Evolutionary conservation across 2,113 vertebrate species (phyloP).

Genomic region (Cephalopholis sonnerati): DNA sequence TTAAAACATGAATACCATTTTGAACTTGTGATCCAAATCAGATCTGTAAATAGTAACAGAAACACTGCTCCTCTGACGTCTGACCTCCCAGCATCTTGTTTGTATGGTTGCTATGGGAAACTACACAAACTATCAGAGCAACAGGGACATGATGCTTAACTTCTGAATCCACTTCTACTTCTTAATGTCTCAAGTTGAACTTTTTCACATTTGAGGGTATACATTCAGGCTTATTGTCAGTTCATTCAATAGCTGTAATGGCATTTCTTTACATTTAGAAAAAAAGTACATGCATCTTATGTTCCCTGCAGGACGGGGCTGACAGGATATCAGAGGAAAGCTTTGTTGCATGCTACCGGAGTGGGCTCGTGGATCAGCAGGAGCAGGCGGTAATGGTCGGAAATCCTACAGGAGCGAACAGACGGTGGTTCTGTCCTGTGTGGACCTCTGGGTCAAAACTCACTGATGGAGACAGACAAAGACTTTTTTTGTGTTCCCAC

Average conservation of each 20-base stretch:
- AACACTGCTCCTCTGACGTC: background rate
- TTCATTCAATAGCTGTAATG: background rate
- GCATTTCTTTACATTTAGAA: background rate
- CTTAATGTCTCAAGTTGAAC: background rate
- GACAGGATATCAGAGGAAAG: slow-evolving; percentile 32
- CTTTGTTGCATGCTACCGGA: slow-evolving; percentile 17
- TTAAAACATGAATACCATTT: background rate
- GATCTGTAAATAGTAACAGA: background rate
- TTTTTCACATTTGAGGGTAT: background rate
- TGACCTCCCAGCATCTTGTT: background rate
- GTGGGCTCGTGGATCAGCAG: slow-evolving; percentile 3
- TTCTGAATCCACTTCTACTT: background rate
- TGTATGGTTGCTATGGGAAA: slow-evolving; percentile 6
- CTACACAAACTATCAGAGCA: background rate
- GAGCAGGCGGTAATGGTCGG: slow-evolving; percentile 19
- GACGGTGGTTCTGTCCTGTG: background rate
- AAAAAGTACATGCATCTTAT: slow-evolving; percentile 1
- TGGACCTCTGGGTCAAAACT: slow-evolving; percentile 41
- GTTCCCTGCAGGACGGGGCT: slow-evolving; percentile 3
- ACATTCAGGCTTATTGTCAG: background rate
- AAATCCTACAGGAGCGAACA: background rate
- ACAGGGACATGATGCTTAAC: background rate
- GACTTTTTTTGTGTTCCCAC: slow-evolving; percentile 24
- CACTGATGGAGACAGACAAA: slow-evolving; percentile 33
- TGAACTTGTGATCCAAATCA: background rate